These are phyloP conservation scores for Zonitis immaculata DNA, from an alignment of 2,888 invertebrate genomes.

Conservation along the genomic window DNA sequence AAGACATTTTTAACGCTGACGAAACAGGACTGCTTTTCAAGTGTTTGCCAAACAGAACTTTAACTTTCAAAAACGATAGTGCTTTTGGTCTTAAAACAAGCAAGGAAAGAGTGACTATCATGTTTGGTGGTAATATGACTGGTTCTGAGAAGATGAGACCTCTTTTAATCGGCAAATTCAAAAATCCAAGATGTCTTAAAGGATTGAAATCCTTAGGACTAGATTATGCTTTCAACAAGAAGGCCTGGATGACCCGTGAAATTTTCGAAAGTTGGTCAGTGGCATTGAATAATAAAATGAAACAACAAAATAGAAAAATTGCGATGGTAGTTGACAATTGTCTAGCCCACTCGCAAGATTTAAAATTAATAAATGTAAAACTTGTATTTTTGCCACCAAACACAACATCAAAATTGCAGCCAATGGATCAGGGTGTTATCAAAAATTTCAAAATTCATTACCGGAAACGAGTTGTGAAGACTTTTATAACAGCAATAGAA, in stretches of 20 bases:
- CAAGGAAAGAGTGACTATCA: not conserved
- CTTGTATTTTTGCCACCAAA: too few species aligned
- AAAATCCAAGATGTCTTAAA: not conserved
- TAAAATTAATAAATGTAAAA: too few species aligned
- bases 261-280: constrained; percentile 9
- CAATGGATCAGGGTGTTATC: too few species aligned
- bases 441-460: too few species aligned
- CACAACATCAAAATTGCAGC: too few species aligned
- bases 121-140: not conserved
- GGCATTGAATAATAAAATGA: constrained; percentile 16
- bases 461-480: too few species aligned
- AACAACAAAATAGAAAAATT: constrained; percentile 19
- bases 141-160: not conserved
- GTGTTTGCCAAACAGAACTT: constrained; percentile 29
- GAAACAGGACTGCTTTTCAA: constrained; percentile 32
- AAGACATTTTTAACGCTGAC: too few species aligned
- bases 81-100: not conserved
- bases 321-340: constrained; percentile 23
- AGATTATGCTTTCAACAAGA: too few species aligned
- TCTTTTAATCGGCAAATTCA: constrained; percentile 25
- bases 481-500: too few species aligned
- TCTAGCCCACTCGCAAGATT: constrained; percentile 13
- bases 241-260: too few species aligned
- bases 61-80: constrained; percentile 25
- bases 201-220: too few species aligned